phyloP scores from a whole-genome alignment of 2,797 vertebrate genomes.

The Squalus acanthias region DNA sequence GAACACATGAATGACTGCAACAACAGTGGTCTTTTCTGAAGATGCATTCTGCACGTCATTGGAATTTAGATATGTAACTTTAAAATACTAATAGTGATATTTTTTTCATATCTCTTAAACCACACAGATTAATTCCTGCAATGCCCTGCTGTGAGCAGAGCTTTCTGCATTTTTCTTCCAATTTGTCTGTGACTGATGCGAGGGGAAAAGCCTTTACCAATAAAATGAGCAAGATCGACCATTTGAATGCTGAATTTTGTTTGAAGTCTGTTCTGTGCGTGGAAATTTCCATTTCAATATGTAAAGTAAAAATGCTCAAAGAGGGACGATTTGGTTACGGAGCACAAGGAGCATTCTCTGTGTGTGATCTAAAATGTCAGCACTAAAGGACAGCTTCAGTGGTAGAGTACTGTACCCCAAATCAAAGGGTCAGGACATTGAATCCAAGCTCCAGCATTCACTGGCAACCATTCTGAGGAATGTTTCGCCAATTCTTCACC shows the following conservation, averaged over 20 bases:
- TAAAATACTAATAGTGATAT: background rate
- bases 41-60: constrained; percentile 18
- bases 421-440: background rate
- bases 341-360: background rate
- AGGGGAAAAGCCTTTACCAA: background rate
- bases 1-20: background rate
- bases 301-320: constrained; percentile 5
- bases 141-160: constrained; percentile 6
- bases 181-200: constrained; percentile 19
- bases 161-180: constrained; percentile 28
- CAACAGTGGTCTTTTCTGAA: background rate
- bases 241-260: constrained; percentile 2
- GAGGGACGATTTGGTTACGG: background rate
- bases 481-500: background rate
- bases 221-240: background rate
- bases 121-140: constrained; percentile 21
- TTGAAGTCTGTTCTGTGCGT: background rate
- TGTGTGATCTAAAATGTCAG: background rate
- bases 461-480: background rate
- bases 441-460: background rate
- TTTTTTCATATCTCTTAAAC: background rate
- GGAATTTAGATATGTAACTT: constrained; percentile 16
- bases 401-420: background rate
- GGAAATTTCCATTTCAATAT: constrained; percentile 20
- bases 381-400: background rate